Evolutionary conservation across 2,888 invertebrate genomes (phyloP).

Genomic region (Volucella zonaria): DNA sequence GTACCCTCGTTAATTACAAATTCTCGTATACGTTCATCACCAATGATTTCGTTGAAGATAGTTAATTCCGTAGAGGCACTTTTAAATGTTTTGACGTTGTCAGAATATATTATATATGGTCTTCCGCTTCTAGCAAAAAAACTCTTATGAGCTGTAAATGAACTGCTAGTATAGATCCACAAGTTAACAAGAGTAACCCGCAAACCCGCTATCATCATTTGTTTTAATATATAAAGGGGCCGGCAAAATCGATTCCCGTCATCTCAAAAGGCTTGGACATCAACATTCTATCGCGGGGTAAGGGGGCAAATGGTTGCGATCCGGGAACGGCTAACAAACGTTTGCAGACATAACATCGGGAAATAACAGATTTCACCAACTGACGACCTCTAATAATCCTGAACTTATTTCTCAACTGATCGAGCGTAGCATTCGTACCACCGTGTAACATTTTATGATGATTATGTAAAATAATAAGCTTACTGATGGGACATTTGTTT

Average conservation of each 20-base stretch:
- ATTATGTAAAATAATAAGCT: conserved; percentile 4
- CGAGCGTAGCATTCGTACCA: conserved; percentile 9
- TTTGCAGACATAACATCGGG: conserved; percentile 7
- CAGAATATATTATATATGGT: no score
- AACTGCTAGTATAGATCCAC: conserved; percentile 35
- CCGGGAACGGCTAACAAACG: conserved; percentile 7
- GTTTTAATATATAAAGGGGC: no score
- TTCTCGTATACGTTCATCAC: no score
- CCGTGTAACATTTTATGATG: conserved; percentile 28
- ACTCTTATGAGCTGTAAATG: conserved; percentile 27
- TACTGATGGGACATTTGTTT: not conserved
- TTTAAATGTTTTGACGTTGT: not conserved
- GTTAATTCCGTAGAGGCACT: not conserved
- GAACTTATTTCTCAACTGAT: conserved; percentile 18
- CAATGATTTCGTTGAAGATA: no score
- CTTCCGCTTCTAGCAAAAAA: no score
- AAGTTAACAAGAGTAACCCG: conserved; percentile 2
- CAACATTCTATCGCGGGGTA: no score
- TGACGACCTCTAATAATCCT: conserved; percentile 30
- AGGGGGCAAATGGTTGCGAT: conserved; percentile 15
- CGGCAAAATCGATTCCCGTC: no score
- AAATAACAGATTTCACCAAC: conserved; percentile 16
- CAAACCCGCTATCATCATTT: not conserved
- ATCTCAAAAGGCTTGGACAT: no score
- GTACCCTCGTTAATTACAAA: conserved; percentile 2